Conservation (phyloP, 2,113 vertebrate genomes). For the Bos javanicus region DNA sequence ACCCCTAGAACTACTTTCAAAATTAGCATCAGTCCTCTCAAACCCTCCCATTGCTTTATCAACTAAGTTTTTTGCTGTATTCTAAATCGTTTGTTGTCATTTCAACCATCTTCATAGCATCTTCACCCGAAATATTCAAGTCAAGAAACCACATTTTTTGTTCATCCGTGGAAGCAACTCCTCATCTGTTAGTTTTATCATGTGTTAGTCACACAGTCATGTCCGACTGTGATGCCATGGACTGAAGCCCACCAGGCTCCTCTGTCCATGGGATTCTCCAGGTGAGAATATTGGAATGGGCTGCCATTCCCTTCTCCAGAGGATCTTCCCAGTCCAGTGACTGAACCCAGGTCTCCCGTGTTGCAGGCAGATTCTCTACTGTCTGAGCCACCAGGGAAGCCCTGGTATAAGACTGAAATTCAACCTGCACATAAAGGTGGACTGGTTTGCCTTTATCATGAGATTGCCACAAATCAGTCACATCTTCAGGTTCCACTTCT, state of each 20-base stretch:
- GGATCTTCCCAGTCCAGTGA: not conserved
- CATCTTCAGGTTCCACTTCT: not conserved
- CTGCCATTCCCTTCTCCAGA: not conserved
- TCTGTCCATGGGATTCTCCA: not conserved
- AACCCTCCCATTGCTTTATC: not conserved
- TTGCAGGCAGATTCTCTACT: not conserved
- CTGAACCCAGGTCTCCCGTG: not conserved
- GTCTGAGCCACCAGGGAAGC: not conserved
- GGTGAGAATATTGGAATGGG: not conserved
- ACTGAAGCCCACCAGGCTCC: not conserved
- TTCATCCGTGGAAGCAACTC: not conserved
- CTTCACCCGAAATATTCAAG: not conserved
- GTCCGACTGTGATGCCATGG: not conserved
- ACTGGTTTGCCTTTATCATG: not conserved
- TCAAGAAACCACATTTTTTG: not conserved
- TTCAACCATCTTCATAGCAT: not conserved
- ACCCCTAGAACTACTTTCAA: not conserved
- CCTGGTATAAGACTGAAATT: no score
- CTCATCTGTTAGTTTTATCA: not conserved
- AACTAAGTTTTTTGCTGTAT: not conserved
- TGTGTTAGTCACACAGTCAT: not conserved
- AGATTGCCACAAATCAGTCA: not conserved
- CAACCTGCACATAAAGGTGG: not conserved
- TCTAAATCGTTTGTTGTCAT: not conserved
- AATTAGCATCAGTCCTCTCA: not conserved